Evolutionary conservation across 2,888 invertebrate genomes (phyloP).

Genomic region (Leucozona laternaria): DNA sequence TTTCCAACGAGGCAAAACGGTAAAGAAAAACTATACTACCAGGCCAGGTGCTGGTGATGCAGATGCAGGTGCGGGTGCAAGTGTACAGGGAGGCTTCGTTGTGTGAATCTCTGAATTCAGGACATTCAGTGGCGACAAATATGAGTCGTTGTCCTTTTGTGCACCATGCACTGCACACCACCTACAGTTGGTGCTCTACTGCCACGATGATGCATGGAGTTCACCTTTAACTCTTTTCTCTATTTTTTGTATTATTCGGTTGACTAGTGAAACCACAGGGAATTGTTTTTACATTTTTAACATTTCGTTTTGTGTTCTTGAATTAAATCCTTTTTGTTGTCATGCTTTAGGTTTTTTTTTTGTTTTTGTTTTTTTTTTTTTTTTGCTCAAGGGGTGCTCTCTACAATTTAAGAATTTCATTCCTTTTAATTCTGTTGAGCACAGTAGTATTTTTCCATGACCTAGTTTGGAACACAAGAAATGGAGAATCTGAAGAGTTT

Average conservation of each 20-base stretch:
- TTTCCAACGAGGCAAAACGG: constrained; percentile 38
- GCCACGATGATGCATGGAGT: constrained; percentile 65
- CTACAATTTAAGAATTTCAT: constrained; percentile 50
- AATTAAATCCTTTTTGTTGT: constrained; percentile 69
- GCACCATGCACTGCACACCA: constrained; percentile 36
- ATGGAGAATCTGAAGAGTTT: constrained; percentile 41
- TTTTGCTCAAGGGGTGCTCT: constrained; percentile 50
- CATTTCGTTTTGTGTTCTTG: constrained; percentile 60
- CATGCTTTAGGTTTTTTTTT: constrained; percentile 15
- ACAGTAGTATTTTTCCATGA: constrained; percentile 57
- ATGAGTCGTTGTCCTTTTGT: constrained; percentile 70
- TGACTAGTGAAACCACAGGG: constrained; percentile 64
- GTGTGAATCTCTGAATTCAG: constrained; percentile 56
- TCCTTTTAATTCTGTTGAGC: constrained; percentile 42
- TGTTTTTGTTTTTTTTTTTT: background rate
- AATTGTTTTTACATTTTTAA: constrained; percentile 66
- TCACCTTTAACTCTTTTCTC: constrained; percentile 54
- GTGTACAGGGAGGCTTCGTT: background rate
- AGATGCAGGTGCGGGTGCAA: constrained; percentile 1
- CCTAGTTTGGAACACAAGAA: constrained; percentile 54
- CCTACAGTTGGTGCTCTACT: constrained; percentile 37
- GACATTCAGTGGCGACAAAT: constrained; percentile 69
- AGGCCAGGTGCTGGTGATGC: constrained; percentile 16
- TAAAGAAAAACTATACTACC: constrained; percentile 19
- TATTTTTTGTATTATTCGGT: constrained; percentile 37